Percentiles rank a stretch among this genome's conserved stretches.
phyloP scores from a whole-genome alignment of 2,113 vertebrate species.

The Gymnocephalus cernua region DNA sequence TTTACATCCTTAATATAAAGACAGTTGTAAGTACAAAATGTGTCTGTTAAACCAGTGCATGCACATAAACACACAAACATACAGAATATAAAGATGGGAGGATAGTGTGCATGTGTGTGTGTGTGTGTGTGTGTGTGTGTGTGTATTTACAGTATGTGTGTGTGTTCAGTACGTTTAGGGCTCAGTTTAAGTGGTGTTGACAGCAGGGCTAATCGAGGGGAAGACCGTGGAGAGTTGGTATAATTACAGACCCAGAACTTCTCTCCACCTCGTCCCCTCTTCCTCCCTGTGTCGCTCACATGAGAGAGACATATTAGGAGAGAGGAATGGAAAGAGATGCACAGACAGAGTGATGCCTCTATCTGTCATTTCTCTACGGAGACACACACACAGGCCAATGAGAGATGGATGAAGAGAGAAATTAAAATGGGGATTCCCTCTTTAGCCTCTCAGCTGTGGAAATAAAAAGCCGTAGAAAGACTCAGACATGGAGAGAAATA shows the following conservation, averaged over 20 bases:
- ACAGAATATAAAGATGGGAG: background rate
- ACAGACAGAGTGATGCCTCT: background rate
- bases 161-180: slow-evolving; percentile 7
- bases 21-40: no score
- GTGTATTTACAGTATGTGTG: background rate
- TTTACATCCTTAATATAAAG: no score
- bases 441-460: background rate
- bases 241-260: slow-evolving; percentile 61
- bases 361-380: background rate
- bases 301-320: background rate
- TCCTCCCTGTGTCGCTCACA: slow-evolving; percentile 4
- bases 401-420: background rate
- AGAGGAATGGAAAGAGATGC: background rate
- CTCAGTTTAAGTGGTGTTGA: slow-evolving; percentile 33
- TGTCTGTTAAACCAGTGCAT: no score
- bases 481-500: background rate
- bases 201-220: slow-evolving; percentile 26
- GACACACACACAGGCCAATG: background rate
- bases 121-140: background rate
- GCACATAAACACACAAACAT: background rate
- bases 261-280: slow-evolving; percentile 4
- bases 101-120: no score
- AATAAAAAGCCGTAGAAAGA: background rate
- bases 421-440: background rate
- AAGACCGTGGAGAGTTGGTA: slow-evolving; percentile 21